Base-by-base conservation (phyloP, 2,113 vertebrate species). In the Nothoprocta pentlandii region DNA sequence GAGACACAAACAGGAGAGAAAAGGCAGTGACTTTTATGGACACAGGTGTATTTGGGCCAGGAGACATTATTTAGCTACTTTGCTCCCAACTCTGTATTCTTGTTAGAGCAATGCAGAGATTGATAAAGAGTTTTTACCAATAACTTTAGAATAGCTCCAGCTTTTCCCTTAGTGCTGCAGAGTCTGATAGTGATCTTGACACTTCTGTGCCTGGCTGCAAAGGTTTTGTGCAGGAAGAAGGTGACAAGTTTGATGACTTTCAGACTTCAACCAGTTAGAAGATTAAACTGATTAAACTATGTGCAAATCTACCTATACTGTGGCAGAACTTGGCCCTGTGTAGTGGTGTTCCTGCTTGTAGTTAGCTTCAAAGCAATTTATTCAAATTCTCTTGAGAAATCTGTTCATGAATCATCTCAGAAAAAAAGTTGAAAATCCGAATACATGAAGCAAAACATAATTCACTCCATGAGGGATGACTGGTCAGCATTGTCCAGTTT, bases 371-470 rank as follows among this genome's bases (percentile, higher is more conserved):
- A 63, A 89, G 39, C 10, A 76, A 39, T 34, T 32, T 73, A 26
- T 77, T 62, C 46, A 87, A 89, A 82, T 69, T 91, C 32, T 13
- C 56, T 39, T 80, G 42, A 58, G 51, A 36, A 90, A 90, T 61
- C 51, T 61, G 47, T 34, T 77, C 53, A 61, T 71, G 61, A 66
- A 71, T 46, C 20, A 53, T 20, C 16, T 41, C 21, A 14, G 51
- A 80, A 80, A 10, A 63, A 76, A 15, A 16, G 3, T 11, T 32
- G 5, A 46, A 86, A 71, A 78, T n/a, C 25, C 64, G 83, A 88
- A 80, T 61, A 63, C 15, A 79, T 78, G 16, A 78, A 93, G 69
- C 36, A 10, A 90, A 83, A 64, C 56, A 22, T 56, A 73, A 76
- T 71, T 73, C 20, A 7, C 16, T 39, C 25, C 67, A 10, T 51